phyloP scores from a whole-genome alignment of 2,113 vertebrate genomes.

The Neoarius graeffei region DNA sequence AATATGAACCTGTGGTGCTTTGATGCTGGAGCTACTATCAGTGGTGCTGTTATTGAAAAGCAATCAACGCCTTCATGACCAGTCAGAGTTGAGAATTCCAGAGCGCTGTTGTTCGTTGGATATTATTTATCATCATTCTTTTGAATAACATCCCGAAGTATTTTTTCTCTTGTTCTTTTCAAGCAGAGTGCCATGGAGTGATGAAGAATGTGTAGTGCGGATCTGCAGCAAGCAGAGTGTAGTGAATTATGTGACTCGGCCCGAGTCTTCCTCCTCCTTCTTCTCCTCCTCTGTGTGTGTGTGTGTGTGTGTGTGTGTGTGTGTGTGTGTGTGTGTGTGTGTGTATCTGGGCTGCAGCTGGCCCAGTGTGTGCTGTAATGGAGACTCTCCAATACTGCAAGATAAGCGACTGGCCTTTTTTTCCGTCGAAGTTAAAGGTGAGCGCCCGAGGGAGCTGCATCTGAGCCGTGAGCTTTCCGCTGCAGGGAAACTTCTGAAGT shows the following conservation, averaged over 20 bases:
- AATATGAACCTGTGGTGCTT: too few species aligned
- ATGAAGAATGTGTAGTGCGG: neutral
- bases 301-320: conserved; percentile 28
- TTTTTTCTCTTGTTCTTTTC: neutral
- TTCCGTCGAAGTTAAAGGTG: conserved; percentile 37
- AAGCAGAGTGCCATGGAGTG: neutral
- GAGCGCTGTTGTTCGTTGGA: neutral
- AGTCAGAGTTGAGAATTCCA: neutral
- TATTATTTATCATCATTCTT: neutral
- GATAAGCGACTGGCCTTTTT: conserved; percentile 41
- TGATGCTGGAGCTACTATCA: too few species aligned
- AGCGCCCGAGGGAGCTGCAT: conserved; percentile 25
- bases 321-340: conserved; percentile 32
- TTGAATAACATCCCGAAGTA: neutral
- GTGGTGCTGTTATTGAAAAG: neutral
- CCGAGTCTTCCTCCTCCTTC: neutral
- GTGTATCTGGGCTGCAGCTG: conserved; percentile 39
- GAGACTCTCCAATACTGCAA: conserved; percentile 47
- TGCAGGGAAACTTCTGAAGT: conserved; percentile 5
- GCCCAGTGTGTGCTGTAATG: conserved; percentile 44
- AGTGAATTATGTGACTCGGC: conserved; percentile 1
- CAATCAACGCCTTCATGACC: neutral
- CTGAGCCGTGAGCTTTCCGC: conserved; percentile 20
- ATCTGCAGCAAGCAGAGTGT: neutral
- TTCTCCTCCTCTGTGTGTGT: neutral